A percentile compares a stretch with the other conserved stretches of the same genome.
Conservation (phyloP, 1,140 invertebrate genomes). For the Bombus confusus region DNA sequence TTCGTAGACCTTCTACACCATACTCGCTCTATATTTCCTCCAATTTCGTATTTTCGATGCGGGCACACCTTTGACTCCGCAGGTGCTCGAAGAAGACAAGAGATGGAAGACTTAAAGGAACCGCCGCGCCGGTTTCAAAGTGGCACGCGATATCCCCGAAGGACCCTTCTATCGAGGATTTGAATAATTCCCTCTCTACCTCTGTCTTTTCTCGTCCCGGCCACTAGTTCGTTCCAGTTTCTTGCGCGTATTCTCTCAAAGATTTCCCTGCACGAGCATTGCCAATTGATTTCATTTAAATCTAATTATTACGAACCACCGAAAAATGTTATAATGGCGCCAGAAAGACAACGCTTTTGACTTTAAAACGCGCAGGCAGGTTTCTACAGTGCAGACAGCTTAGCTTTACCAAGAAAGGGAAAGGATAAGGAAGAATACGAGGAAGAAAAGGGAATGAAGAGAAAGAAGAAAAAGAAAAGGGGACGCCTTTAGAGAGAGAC, state of each 20-base stretch:
- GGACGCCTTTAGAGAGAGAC: not conserved
- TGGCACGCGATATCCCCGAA: slow-evolving; percentile 60
- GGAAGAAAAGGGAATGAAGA: not conserved
- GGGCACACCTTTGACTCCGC: slow-evolving; percentile 29
- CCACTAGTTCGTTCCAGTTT: not conserved
- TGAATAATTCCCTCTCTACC: slow-evolving; percentile 62
- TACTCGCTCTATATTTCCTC: not conserved
- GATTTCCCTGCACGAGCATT: slow-evolving; percentile 6
- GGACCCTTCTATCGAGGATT: slow-evolving; percentile 60
- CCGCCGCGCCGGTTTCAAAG: slow-evolving; percentile 45
- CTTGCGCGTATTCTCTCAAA: slow-evolving; percentile 12
- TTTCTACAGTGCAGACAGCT: not conserved
- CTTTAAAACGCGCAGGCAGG: not conserved
- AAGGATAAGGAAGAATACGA: too few relatives aligned
- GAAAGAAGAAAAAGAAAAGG: too few relatives aligned
- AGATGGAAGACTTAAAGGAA: slow-evolving; percentile 56
- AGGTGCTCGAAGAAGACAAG: slow-evolving; percentile 45
- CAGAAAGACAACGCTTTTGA: not conserved
- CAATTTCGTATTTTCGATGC: slow-evolving; percentile 44
- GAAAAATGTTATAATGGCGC: too few relatives aligned
- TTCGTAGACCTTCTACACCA: slow-evolving; percentile 2
- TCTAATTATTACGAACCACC: slow-evolving; percentile 31
- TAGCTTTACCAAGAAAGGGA: not conserved
- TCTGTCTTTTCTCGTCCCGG: not conserved
- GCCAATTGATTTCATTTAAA: slow-evolving; percentile 52